Evolutionary conservation across 2,113 vertebrate species (phyloP).

Genomic region (Albula glossodonta): DNA sequence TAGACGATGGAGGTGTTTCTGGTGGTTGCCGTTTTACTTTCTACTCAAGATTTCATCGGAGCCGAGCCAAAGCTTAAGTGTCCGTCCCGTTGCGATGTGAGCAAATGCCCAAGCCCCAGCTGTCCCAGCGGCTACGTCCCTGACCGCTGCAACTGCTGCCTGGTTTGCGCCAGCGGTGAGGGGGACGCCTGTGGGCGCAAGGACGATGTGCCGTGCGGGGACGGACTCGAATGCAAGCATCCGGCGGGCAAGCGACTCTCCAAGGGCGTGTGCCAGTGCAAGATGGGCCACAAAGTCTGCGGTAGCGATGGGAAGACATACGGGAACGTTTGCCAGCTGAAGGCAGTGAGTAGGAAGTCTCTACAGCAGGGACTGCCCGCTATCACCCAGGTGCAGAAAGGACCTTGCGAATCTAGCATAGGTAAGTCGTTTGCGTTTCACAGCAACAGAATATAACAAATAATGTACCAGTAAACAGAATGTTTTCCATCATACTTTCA

Average conservation of each 20-base stretch:
- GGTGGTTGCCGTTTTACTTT: slow-evolving; percentile 42
- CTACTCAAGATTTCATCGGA: slow-evolving; percentile 43
- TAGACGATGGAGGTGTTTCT: slow-evolving; percentile 51
- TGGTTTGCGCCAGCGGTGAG: slow-evolving; percentile 81
- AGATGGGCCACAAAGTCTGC: slow-evolving; percentile 75
- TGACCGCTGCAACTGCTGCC: slow-evolving; percentile 87
- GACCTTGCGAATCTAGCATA: slow-evolving; percentile 70
- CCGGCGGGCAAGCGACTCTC: slow-evolving; percentile 61
- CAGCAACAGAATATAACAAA: background rate
- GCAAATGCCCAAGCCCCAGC: slow-evolving; percentile 80
- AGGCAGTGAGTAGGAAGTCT: slow-evolving; percentile 76
- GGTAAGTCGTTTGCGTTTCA: slow-evolving; percentile 67
- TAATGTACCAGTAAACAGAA: background rate
- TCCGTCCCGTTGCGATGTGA: slow-evolving; percentile 79
- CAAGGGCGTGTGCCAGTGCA: slow-evolving; percentile 80
- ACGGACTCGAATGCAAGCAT: slow-evolving; percentile 79
- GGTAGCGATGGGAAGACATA: slow-evolving; percentile 87
- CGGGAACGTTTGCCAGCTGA: slow-evolving; percentile 80
- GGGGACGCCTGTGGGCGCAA: slow-evolving; percentile 81
- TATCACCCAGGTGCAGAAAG: slow-evolving; percentile 76
- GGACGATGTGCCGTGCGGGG: slow-evolving; percentile 77
- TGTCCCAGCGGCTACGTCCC: slow-evolving; percentile 83
- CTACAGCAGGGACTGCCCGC: slow-evolving; percentile 70
- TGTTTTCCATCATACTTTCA: too few species aligned
- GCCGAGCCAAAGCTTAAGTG: slow-evolving; percentile 63